Evolutionary conservation across 2,113 vertebrate species (phyloP), one percentile per base, ranked within the genome.

Genomic region (Pimephales promelas): DNA sequence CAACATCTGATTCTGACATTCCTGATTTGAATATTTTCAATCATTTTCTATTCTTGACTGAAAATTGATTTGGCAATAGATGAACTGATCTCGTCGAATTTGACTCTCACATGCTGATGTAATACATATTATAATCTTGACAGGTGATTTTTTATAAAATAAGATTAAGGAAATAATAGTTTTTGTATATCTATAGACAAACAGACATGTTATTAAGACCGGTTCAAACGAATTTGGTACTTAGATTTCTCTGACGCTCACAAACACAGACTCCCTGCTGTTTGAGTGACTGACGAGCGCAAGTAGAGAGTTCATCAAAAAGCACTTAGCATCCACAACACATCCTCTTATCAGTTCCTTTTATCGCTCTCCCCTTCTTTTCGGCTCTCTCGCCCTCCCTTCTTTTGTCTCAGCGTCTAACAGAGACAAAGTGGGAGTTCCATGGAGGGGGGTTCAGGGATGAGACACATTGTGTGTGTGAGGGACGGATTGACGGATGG

Each of bases 251-350:
- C 22, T 8, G 20, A 57, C 3, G 31, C 52, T 78, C 45, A 70
- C 57, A 64, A 52, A 64, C 40, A 81, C 20, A 72, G 22, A n/a
- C 76, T 28, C 24, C 76, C 76, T 45, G 56, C 56, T 47, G 76
- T 79, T 79, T 64, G 59, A 79, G 9, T 47, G 57, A 79, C 76
- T 79, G 57, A 40, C 59, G 57, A 79, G 40, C 14, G 13, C 76
- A 79, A 79, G 76, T 61, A 62, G 76, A 79, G 57, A 79, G 76
- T 79, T 79, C 78, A 79, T 79, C 78, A 79, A 79, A 79, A 66
- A 79, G 77, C 77, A 79, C 78, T 79, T 79, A 79, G 77, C 26
- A 61, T 64, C 59, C 77, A 28, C 77, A 79, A 66, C 77, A 66
- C 77, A 66, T 79, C 43, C 77, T 66, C 59, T 79, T 66, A 79